Conservation (phyloP, 1,140 invertebrate genomes). For the Lasioglossum albipes region DNA sequence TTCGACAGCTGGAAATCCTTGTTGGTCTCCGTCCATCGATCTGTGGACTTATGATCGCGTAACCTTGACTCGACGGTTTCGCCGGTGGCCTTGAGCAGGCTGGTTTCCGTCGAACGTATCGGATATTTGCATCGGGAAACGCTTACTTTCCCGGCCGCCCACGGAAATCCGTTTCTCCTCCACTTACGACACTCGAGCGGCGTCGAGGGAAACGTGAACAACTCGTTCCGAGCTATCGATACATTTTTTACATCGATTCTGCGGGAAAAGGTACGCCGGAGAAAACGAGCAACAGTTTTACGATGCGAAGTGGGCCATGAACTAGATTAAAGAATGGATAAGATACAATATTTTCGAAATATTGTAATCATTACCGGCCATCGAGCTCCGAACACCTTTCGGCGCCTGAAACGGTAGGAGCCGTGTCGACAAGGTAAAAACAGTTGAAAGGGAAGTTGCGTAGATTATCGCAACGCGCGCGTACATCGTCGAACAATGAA, state of each 20-base stretch:
- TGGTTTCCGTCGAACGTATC: background rate
- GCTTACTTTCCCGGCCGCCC: slow-evolving; percentile 12
- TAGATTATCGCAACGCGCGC: slow-evolving; percentile 42
- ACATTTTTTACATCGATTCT: background rate
- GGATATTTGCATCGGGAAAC: slow-evolving; percentile 48
- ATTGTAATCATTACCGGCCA: background rate
- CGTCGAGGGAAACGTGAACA: background rate
- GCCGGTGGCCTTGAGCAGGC: slow-evolving; percentile 25
- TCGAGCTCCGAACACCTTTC: background rate
- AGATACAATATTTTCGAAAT: too few relatives aligned
- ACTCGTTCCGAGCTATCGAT: background rate
- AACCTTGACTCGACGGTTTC: slow-evolving; percentile 42
- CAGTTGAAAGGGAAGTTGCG: slow-evolving; percentile 36
- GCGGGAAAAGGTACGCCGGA: too few relatives aligned
- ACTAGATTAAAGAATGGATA: too few relatives aligned
- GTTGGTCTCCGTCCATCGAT: background rate
- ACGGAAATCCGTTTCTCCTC: slow-evolving; percentile 37
- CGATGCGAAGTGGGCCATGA: too few relatives aligned
- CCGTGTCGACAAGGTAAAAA: slow-evolving; percentile 19
- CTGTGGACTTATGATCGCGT: slow-evolving; percentile 7
- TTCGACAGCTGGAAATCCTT: slow-evolving; percentile 42
- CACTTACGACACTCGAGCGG: background rate
- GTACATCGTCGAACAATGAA: slow-evolving; percentile 45
- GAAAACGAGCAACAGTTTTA: too few relatives aligned
- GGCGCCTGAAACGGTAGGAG: background rate